Evolutionary conservation across 2,113 vertebrate genomes (phyloP).

Genomic region (Sclerurus mexicanus): DNA sequence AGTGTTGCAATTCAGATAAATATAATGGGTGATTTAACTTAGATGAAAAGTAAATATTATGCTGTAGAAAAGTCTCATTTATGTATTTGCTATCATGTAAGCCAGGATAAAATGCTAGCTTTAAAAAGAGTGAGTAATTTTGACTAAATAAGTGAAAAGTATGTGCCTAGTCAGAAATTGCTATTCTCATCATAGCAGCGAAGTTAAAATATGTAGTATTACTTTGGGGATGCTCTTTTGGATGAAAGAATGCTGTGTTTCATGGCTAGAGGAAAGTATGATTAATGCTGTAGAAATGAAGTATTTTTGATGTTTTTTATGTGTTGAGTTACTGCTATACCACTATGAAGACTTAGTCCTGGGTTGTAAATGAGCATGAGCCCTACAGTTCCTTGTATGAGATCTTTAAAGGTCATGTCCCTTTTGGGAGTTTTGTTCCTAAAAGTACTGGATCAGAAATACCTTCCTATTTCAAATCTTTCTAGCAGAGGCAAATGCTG

Average conservation of each 20-base stretch:
- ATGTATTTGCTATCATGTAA: not conserved
- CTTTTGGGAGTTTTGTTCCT: constrained; percentile 10
- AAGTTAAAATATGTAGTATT: constrained; percentile 11
- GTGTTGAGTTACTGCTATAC: not conserved
- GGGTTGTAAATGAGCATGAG: not conserved
- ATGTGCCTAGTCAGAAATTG: not conserved
- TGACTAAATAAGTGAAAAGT: not conserved
- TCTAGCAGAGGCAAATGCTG: constrained; percentile 35
- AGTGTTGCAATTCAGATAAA: not conserved
- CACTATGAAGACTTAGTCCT: constrained; percentile 5
- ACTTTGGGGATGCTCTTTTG: constrained; percentile 36
- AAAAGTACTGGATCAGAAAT: not conserved
- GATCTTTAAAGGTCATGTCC: not conserved
- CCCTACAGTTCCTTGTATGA: not conserved
- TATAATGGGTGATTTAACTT: not conserved
- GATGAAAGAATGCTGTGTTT: constrained; percentile 32
- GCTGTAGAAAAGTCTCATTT: not conserved
- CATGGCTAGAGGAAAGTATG: constrained; percentile 6
- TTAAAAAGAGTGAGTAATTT: not conserved
- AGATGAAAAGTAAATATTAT: not conserved
- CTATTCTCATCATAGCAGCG: not conserved
- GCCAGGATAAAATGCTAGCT: not conserved
- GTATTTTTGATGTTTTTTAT: constrained; percentile 16
- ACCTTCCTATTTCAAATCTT: constrained; percentile 59
- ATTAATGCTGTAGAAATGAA: constrained; percentile 48